Base-by-base conservation (phyloP, 2,113 vertebrate genomes). In the Pogonocichla stellata region DNA sequence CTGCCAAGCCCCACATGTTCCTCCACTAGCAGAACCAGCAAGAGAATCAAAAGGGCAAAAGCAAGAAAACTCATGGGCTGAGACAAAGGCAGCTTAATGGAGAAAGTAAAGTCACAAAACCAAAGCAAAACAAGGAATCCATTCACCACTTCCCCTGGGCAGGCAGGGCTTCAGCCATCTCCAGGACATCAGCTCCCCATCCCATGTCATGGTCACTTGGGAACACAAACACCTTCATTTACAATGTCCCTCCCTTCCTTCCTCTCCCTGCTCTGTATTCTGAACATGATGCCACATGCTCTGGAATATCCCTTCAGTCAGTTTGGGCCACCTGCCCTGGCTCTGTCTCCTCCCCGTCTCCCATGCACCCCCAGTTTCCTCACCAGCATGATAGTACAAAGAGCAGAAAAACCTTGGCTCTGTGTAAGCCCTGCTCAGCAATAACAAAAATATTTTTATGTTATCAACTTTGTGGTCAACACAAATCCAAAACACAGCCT, bases 191-290 rank as follows among this genome's bases (percentile, higher is more conserved):
- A 42, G 22, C 22, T 26, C 26, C 33, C 9, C 15, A 16, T 58
- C 14, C 24, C 33, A 9, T 3, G 5, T 36, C 16, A 36, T 15
- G 14, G 10, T 38, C 8, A 24, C 15, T 73, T 38, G 43, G 28
- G 28, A 58, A 24, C 18, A 28, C 9, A 58, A 73, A 36, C 0
- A 0, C 6, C 33, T 28, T 73, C 8, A 50, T 25, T 31, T 17
- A 25, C 25, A 54, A 33, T 25, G 6, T 42, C 12, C 14, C 2
- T 17, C 8, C 5, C 5, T 50, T 57, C 25, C 43, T 57, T 18
- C 25, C 31, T 72, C 36, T 57, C 9, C 12, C 26, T 20, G 43
- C 7, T 65, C 6, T 19, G 12, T 43, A 36, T 6, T 15, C 58
- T 6, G 31, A 36, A 6, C 8, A 33, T 28, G 58, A 43, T 80